Percentiles rank a stretch among this genome's conserved stretches.
These are phyloP conservation scores for Brotogeris chrysoptera DNA, from an alignment of 2,797 vertebrate species.

Conservation along the genomic window DNA sequence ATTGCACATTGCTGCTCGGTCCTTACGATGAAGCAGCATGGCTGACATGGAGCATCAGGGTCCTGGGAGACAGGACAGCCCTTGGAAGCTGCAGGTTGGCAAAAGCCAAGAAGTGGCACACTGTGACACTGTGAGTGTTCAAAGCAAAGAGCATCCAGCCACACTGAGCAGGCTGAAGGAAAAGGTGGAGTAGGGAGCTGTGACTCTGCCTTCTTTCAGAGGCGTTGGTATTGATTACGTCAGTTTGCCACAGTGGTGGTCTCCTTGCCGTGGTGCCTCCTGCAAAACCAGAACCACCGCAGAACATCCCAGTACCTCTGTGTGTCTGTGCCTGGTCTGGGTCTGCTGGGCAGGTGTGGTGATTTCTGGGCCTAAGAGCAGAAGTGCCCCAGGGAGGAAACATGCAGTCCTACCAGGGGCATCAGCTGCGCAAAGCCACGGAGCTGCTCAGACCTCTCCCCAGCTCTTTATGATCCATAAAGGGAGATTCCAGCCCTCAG, in stretches of 20 bases:
- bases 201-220: background rate
- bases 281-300: background rate
- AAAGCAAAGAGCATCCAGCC: background rate
- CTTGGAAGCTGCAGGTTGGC: background rate
- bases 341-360: background rate
- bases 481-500: background rate
- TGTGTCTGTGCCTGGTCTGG: background rate
- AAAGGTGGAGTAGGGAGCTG: background rate
- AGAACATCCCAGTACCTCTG: background rate
- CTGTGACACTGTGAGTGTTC: background rate
- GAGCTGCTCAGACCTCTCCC: background rate
- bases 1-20: fast-evolving
- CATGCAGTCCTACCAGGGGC: fast-evolving
- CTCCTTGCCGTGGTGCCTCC: background rate
- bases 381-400: background rate
- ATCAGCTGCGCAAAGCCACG: background rate
- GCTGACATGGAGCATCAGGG: background rate
- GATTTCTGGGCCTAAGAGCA: background rate
- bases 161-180: background rate
- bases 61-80: background rate
- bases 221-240: too few species aligned
- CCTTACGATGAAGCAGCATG: background rate
- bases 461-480: background rate
- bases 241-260: background rate
- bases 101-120: background rate